Conservation (phyloP, 2,113 vertebrate species). For the Porphyrio hochstetteri region DNA sequence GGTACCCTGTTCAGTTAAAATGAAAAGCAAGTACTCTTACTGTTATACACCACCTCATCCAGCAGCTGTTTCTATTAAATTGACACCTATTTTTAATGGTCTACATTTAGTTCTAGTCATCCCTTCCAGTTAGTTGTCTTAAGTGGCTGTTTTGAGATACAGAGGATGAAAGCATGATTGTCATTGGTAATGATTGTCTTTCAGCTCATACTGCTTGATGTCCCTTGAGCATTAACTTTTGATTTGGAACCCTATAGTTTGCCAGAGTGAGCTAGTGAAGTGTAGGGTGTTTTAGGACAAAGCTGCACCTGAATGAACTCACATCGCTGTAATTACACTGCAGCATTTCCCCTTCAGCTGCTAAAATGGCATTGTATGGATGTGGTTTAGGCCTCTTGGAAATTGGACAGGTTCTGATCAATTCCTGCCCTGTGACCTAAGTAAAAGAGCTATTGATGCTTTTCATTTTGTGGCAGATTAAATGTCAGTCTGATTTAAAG, state of each 20-base stretch:
- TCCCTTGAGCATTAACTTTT: not conserved
- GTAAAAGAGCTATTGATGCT: not conserved
- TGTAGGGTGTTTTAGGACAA: not conserved
- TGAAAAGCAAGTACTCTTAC: not conserved
- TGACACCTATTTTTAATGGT: not conserved
- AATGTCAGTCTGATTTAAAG: not conserved
- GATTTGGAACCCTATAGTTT: not conserved
- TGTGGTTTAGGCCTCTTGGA: not conserved
- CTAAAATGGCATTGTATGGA: not conserved
- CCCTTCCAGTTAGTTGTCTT: not conserved
- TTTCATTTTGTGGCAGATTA: conserved; percentile 1
- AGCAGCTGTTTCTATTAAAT: not conserved
- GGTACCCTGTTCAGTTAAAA: not conserved
- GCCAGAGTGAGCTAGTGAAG: not conserved
- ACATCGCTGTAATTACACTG: not conserved
- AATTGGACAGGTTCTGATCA: not conserved
- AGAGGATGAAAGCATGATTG: not conserved
- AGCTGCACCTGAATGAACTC: not conserved
- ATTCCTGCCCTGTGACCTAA: not conserved
- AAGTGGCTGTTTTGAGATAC: not conserved
- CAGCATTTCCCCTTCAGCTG: not conserved
- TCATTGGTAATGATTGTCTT: not conserved
- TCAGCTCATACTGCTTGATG: not conserved
- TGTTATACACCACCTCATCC: not conserved
- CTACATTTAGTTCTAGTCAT: not conserved